These are phyloP conservation scores for Volucella bombylans DNA, from an alignment of 2,888 invertebrate species.

Conservation along the genomic window DNA sequence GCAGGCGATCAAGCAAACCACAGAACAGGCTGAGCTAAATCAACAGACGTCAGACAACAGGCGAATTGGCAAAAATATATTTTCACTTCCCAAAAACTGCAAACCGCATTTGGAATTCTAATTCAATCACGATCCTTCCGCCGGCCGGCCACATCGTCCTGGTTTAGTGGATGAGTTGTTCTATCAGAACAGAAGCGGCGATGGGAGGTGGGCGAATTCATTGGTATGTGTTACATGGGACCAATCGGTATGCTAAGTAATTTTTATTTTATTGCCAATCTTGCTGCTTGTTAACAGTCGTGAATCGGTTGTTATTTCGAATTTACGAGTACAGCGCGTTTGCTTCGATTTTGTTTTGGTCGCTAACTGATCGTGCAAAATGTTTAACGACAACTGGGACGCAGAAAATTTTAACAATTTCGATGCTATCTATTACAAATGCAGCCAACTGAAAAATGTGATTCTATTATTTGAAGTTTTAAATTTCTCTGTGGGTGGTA, in stretches of 20 bases:
- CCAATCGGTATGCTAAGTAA: slow-evolving; percentile 71
- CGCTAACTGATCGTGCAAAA: too few species aligned
- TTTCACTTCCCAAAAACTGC: slow-evolving; percentile 47
- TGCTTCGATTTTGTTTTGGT: too few species aligned
- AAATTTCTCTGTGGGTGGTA: too few species aligned
- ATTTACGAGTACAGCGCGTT: slow-evolving; percentile 47
- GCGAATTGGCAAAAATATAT: neutral
- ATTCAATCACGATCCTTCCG: slow-evolving; percentile 65
- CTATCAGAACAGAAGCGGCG: neutral
- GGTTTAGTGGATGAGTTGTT: slow-evolving; percentile 1
- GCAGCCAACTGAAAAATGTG: too few species aligned
- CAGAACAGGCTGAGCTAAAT: neutral
- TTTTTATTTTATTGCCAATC: slow-evolving; percentile 64
- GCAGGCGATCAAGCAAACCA: neutral
- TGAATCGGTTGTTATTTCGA: slow-evolving; percentile 60
- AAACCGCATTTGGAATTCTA: slow-evolving; percentile 55
- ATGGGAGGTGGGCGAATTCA: slow-evolving; percentile 21
- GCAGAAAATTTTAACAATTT: too few species aligned
- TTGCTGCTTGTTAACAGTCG: slow-evolving; percentile 58
- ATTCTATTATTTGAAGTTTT: too few species aligned
- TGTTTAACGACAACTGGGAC: too few species aligned
- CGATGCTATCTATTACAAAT: too few species aligned
- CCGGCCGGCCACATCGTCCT: neutral
- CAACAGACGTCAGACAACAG: too few species aligned
- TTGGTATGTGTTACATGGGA: slow-evolving; percentile 48